Percentiles rank a stretch among this genome's conserved stretches.
phyloP scores from a whole-genome alignment of 1,140 invertebrate species.

The Oryctes rhinoceros region DNA sequence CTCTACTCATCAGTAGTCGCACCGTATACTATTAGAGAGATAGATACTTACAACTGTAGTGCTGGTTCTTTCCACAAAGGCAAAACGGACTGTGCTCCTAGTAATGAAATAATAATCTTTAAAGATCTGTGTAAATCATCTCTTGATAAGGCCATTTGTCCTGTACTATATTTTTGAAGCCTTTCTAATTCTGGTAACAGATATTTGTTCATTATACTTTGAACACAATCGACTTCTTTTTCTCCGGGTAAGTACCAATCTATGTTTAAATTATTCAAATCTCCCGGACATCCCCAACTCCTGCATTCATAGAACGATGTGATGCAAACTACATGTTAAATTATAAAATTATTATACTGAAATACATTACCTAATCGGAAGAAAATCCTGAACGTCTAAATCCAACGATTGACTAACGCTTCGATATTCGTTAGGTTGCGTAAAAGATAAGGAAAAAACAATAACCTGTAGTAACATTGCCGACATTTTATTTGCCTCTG shows the following conservation, averaged over 20 bases:
- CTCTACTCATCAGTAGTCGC: too few relatives aligned
- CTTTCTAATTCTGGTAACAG: conserved; percentile 65
- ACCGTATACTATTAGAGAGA: too few relatives aligned
- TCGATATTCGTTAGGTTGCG: conserved; percentile 72
- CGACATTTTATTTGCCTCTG: conserved; percentile 64
- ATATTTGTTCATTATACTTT: conserved; percentile 73
- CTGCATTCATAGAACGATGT: conserved; percentile 57
- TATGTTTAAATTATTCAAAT: conserved; percentile 72
- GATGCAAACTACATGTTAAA: conserved; percentile 14
- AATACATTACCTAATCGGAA: conserved; percentile 71
- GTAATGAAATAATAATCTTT: conserved; percentile 63
- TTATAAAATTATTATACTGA: neutral
- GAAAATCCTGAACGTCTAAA: conserved; percentile 72
- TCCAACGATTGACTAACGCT: conserved; percentile 71
- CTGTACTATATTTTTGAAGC: conserved; percentile 64
- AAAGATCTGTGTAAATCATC: conserved; percentile 60
- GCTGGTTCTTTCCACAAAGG: conserved; percentile 68
- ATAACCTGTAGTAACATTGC: conserved; percentile 62
- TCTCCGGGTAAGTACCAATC: conserved; percentile 80
- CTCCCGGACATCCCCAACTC: conserved; percentile 81
- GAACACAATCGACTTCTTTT: conserved; percentile 73
- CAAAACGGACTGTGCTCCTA: conserved; percentile 68
- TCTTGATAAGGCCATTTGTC: conserved; percentile 56
- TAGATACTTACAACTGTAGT: conserved; percentile 63
- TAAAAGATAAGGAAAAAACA: conserved; percentile 67